Base-by-base conservation (phyloP, 2,888 invertebrate genomes). In the Erpobdella octoculata region DNA sequence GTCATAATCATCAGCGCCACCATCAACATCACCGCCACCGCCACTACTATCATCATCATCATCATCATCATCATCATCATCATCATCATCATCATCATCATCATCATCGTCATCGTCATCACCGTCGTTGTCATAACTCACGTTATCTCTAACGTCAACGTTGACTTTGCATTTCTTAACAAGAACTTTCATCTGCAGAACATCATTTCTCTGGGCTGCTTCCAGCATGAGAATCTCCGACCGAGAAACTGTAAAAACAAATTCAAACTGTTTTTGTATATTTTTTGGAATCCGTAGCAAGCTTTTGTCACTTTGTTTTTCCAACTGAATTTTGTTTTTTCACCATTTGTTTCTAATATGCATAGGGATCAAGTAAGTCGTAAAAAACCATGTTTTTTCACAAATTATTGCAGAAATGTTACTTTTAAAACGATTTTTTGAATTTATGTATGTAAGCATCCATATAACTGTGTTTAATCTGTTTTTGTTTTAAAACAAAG, bases 71-170 rank as follows among this genome's bases (percentile, higher is more conserved):
- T 36, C 65, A 33, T 64, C 35, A 64, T 64, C 65, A 64, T 64
- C 65, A 18, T 64, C 65, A 64, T 64, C 65, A 64, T 64, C 36
- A 33, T 64, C 65, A 64, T 64, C 65, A 28, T 64, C 65, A 35
- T 64, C 65, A 64, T 36, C 65, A 64, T 64, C 65, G 12, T 64
- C 36, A 64, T 15, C 65, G 33, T 64, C 65, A 64, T 64, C 65
- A 18, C 33, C 31, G 25, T 35, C 36, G 25, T 64, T n/a, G n/a
- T 53, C 15, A 9, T 9, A 12, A 62, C 62, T 33, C 31, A 62
- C 62, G 9, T 35, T 62, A 31, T 62, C 35, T 8, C 6, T 62
- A 31, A 35, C 31, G 15, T 62, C 33, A 2, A 62, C 35, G 21
- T 31, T 18, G 35, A 33, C 62, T 33, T 62, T 35, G 21, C 31